phyloP scores from a whole-genome alignment of 2,888 invertebrate genomes.

The Andricus curvator region DNA sequence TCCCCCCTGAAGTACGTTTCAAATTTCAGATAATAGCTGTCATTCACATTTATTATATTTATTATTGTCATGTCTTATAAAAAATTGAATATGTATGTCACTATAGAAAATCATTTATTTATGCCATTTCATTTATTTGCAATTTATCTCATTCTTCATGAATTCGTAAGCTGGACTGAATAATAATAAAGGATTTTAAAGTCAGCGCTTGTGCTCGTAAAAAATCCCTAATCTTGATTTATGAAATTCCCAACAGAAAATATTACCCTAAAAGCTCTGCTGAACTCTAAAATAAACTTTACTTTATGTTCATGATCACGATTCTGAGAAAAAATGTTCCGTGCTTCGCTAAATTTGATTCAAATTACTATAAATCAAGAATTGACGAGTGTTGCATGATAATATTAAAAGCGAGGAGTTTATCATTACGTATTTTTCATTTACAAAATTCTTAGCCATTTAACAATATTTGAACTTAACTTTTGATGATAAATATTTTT shows the following conservation, averaged over 20 bases:
- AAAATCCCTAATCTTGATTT: background rate
- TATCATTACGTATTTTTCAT: too few relatives aligned
- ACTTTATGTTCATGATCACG: background rate
- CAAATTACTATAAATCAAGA: too few relatives aligned
- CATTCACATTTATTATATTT: background rate
- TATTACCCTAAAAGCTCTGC: background rate
- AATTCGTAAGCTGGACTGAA: constrained; percentile 13
- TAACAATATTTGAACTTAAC: too few relatives aligned
- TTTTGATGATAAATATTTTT: too few relatives aligned
- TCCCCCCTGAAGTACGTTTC: constrained; percentile 81
- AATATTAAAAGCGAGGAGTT: too few relatives aligned
- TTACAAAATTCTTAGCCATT: too few relatives aligned
- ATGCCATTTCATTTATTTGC: background rate
- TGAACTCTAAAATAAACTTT: background rate
- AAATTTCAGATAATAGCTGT: constrained; percentile 41
- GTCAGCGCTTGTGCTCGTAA: background rate
- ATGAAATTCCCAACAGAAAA: background rate
- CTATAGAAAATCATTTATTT: background rate
- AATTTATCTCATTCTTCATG: background rate
- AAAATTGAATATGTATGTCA: too few relatives aligned
- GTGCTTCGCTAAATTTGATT: background rate
- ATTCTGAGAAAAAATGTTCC: background rate
- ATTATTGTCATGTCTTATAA: too few relatives aligned
- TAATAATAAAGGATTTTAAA: background rate
- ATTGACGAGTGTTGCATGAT: too few relatives aligned